Evolutionary conservation across 2,113 vertebrate species (phyloP), one percentile per base, ranked within the genome.

Genomic region (Calidris pygmaea): DNA sequence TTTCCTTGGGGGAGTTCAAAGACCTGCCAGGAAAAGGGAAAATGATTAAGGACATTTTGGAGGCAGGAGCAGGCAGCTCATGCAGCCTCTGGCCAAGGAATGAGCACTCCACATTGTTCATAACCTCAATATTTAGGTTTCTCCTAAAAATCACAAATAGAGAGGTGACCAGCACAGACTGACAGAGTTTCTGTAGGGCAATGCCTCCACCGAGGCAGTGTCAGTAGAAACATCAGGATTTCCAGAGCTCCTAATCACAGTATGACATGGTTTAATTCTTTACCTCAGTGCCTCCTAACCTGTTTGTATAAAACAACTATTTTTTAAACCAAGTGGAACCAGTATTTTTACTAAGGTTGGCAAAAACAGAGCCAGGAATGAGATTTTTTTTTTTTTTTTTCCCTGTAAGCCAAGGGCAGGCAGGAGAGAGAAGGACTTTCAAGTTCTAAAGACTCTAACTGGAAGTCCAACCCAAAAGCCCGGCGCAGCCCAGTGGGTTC

Each of bases 41-140:
- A 59, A 23, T 1, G n/a, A 39, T 6, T 6, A 9, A 58, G 27
- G 7, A 8, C 37, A 3, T 6, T 12, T 16, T 4, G 2, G 65
- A 47, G 52, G 3, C 0, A 4, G 55, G 20, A 83, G n/a, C 29
- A 5, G 20, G 35, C 48, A 9, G 19, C 23, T 12, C 4, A 27
- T 39, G 18, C 26, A 5, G 29, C 45, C 55, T 26, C 32, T 7
- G 1, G 3, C n/a, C 8, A 0, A 67, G 68, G 3, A 5, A 5
- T 4, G 24, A 6, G 30, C 45, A 19, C 35, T 11, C 23, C 0
- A 12, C 35, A 0, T 5, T 4, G 3, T 7, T 35, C 55, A 5
- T 22, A 47, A 6, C 43, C 14, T 8, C 10, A 5, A 8, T 2
- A 16, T 18, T 67, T 3, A 9, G 9, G 17, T 56, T 59, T 26